Conservation (phyloP, 2,797 vertebrate genomes). For the Diplodus puntazzo region DNA sequence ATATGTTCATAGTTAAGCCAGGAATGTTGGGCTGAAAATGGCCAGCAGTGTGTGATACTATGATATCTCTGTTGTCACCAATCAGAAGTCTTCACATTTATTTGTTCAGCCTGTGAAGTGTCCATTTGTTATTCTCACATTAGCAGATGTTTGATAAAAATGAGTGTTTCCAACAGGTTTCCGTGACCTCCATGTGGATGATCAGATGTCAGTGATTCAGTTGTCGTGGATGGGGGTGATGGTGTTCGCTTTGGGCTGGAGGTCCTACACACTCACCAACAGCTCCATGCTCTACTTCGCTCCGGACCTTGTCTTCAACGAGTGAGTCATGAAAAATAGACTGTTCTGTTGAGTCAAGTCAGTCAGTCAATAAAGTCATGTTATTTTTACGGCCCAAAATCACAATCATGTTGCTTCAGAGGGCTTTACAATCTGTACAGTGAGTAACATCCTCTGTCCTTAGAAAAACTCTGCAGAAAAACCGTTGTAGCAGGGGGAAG, state of each 20-base stretch:
- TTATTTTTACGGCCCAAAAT: not conserved
- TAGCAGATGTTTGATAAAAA: not conserved
- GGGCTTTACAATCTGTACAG: too few relatives aligned
- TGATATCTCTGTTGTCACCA: not conserved
- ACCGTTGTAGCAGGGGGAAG: too few relatives aligned
- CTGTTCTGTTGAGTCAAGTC: too few relatives aligned
- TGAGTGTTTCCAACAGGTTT: conserved; percentile 85
- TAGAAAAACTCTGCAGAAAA: too few relatives aligned
- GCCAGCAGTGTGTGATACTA: not conserved
- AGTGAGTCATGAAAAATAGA: conserved; percentile 85
- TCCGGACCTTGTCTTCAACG: conserved; percentile 97
- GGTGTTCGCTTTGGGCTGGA: conserved; percentile 96
- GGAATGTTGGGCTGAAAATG: conserved; percentile 9
- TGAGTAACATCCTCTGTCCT: too few relatives aligned
- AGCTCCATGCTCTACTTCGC: conserved; percentile 96
- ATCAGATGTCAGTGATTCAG: conserved; percentile 97
- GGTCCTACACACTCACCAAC: conserved; percentile 94
- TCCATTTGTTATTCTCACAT: not conserved
- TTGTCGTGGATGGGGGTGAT: conserved; percentile 98
- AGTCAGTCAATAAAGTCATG: too few relatives aligned
- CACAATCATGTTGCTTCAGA: too few relatives aligned
- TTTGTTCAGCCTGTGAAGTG: not conserved
- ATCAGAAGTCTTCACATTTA: not conserved
- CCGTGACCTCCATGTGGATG: conserved; percentile 92
- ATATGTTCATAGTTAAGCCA: conserved; percentile 46